phyloP scores from a whole-genome alignment of 2,888 invertebrate genomes.

The Noctua comes region DNA sequence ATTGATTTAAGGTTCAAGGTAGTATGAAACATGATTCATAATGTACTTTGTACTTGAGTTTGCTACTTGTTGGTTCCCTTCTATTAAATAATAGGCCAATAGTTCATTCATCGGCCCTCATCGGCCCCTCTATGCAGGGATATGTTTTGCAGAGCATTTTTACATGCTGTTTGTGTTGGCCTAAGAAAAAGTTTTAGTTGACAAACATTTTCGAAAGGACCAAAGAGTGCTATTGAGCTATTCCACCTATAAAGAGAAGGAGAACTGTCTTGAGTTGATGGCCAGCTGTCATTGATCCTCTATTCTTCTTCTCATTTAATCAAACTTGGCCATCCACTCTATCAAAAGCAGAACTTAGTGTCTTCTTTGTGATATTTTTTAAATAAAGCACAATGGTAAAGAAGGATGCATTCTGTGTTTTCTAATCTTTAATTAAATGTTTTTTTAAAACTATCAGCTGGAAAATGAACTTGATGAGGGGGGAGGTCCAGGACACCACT shows the following conservation, averaged over 20 bases:
- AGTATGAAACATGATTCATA: constrained; percentile 29
- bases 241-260: background rate
- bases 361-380: background rate
- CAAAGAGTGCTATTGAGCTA: background rate
- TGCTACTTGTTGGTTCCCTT: constrained; percentile 33
- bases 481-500: background rate
- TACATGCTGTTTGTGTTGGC: background rate
- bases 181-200: background rate
- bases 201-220: background rate
- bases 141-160: background rate
- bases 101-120: constrained; percentile 42
- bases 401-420: background rate
- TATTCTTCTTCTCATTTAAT: background rate
- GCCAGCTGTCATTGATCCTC: background rate
- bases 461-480: background rate
- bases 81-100: constrained; percentile 58
- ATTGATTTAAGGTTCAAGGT: constrained; percentile 53
- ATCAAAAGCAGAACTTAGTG: background rate
- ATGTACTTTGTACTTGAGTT: constrained; percentile 61
- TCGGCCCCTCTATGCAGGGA: constrained; percentile 7
- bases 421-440: background rate
- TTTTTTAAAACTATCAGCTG: background rate
- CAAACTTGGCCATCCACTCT: background rate
- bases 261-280: background rate
- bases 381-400: background rate